phyloP scores from a whole-genome alignment of 2,113 vertebrate genomes.

The Upupa epops region DNA sequence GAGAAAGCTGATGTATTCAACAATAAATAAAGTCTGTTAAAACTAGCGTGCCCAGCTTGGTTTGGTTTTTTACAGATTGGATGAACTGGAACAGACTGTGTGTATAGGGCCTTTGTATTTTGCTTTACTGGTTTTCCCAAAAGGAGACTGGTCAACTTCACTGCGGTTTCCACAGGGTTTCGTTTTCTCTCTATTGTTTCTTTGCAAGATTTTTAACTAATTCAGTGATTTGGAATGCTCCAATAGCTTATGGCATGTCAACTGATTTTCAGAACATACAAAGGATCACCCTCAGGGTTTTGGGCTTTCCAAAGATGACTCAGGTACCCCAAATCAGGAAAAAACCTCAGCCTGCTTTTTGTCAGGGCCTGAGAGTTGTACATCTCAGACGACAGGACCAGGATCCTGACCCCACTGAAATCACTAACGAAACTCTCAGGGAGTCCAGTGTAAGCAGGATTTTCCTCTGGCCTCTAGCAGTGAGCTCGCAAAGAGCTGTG shows the following conservation, averaged over 20 bases:
- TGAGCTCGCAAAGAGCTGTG: not conserved
- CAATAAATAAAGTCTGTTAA: not conserved
- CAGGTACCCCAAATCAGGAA: not conserved
- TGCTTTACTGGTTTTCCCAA: not conserved
- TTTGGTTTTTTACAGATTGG: not conserved
- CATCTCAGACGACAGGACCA: not conserved
- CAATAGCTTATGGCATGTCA: not conserved
- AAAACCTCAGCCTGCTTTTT: not conserved
- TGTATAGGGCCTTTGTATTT: not conserved
- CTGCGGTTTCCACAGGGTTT: not conserved
- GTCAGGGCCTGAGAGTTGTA: not conserved
- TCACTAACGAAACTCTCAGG: not conserved
- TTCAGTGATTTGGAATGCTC: not conserved
- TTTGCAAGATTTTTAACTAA: not conserved
- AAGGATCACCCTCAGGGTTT: not conserved
- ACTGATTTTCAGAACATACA: not conserved
- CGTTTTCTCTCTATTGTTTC: not conserved
- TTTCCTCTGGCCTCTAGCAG: not conserved
- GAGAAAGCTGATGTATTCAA: not conserved
- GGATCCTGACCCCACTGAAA: not conserved
- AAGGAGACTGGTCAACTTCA: not conserved
- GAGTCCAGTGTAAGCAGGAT: not conserved
- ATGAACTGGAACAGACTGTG: not conserved
- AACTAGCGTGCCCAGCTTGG: not conserved
- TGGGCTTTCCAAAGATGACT: not conserved